These are phyloP conservation scores for Phoenicopterus ruber DNA, from an alignment of 2,113 vertebrate genomes.

Conservation along the genomic window DNA sequence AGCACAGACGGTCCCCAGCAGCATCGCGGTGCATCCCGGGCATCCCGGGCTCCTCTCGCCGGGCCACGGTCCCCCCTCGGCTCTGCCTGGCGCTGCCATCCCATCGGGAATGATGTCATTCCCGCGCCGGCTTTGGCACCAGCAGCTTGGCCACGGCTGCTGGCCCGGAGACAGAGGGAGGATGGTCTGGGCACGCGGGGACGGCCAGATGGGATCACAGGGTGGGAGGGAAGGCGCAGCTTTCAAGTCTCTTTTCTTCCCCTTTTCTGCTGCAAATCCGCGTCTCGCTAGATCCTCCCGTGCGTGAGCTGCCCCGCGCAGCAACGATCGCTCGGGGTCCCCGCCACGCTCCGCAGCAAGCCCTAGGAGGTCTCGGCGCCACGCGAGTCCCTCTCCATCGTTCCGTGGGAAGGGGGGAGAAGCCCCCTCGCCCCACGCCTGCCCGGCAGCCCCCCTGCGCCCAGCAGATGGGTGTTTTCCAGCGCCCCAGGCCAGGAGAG, in stretches of 20 bases:
- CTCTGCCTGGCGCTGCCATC: not conserved
- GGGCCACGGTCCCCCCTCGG: accelerated
- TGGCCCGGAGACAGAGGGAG: not conserved
- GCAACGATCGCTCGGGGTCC: accelerated
- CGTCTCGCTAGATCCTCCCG: accelerated
- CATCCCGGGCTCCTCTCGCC: accelerated
- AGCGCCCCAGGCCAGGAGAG: not conserved
- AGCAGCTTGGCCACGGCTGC: not conserved
- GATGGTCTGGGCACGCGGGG: not conserved
- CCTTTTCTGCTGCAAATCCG: not conserved
- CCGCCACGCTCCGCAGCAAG: not conserved
- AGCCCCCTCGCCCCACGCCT: accelerated
- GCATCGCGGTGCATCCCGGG: not conserved
- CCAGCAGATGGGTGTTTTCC: accelerated
- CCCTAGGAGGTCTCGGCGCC: accelerated
- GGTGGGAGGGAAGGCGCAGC: not conserved
- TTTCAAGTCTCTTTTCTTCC: not conserved
- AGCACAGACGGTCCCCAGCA: accelerated
- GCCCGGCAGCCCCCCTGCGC: not conserved
- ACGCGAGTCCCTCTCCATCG: accelerated
- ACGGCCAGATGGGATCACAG: constrained; percentile 12
- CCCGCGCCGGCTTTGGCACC: not conserved
- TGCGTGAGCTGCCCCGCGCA: not conserved
- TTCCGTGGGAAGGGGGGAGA: not conserved
- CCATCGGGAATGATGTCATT: not conserved